Evolutionary conservation across 1,140 invertebrate genomes (phyloP).

Genomic region (Ceratosolen fusciceps): DNA sequence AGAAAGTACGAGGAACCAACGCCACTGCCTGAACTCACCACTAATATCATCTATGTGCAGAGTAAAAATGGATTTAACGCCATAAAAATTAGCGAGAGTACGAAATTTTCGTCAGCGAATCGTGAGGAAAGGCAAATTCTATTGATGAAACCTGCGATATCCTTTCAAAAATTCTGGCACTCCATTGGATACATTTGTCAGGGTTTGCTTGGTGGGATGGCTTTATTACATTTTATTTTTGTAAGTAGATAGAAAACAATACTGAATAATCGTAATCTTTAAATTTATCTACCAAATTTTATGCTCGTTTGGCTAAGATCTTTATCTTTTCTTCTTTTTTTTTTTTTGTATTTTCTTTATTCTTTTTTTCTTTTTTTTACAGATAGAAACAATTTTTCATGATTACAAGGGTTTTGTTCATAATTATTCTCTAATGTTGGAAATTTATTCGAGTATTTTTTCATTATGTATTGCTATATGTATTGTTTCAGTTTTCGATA

Average conservation of each 20-base stretch:
- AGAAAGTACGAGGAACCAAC: conserved; percentile 63
- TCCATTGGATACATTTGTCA: conserved; percentile 63
- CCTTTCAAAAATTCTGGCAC: conserved; percentile 61
- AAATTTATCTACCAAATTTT: neutral
- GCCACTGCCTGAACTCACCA: conserved; percentile 60
- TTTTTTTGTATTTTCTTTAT: conserved; percentile 23
- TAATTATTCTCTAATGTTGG: conserved; percentile 58
- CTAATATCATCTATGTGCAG: conserved; percentile 69
- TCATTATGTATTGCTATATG: conserved; percentile 62
- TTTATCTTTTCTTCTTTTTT: conserved; percentile 26
- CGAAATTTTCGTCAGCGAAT: conserved; percentile 48
- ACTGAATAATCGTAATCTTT: too few relatives aligned
- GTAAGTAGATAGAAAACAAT: conserved; percentile 52
- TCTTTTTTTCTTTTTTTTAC: too few relatives aligned
- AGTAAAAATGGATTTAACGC: conserved; percentile 65
- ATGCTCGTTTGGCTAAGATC: too few relatives aligned
- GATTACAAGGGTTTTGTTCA: conserved; percentile 51
- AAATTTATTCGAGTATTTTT: conserved; percentile 63
- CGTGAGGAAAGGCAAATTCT: neutral
- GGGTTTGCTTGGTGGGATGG: conserved; percentile 66
- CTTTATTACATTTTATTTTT: conserved; percentile 65
- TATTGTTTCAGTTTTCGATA: conserved; percentile 64
- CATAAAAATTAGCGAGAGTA: conserved; percentile 58
- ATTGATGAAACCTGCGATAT: conserved; percentile 63
- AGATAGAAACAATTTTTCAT: conserved; percentile 61